Base-by-base conservation (phyloP, 2,888 invertebrate genomes). In the Phania funesta region DNA sequence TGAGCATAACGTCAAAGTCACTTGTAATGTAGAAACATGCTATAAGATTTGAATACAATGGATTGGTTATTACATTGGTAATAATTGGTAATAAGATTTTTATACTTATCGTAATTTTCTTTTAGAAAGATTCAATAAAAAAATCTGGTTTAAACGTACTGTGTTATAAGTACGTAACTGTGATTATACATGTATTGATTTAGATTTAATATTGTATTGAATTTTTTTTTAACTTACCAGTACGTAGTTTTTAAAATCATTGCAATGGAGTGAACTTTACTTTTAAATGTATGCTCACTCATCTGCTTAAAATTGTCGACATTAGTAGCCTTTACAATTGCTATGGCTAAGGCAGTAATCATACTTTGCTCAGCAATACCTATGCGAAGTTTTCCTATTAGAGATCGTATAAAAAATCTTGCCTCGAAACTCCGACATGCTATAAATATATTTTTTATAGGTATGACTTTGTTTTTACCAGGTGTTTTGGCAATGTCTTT, bases 331-430 rank as follows among this genome's bases (percentile, higher is more conserved):
- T 92, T 91, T n/a, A 95, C 93, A 83, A 95, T 93, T 2, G 98
- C 98, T 86, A 95, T 93, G 0, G 98, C 97, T 56, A 99, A 90
- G 9, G 99, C 98, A 90, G 96, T 93, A 56, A 99, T 92, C 38
- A 99, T 94, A 0, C 98, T 98, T 91, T 99, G 98, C 89, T 99
- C 99, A 0, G 99, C 99, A 75, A 99, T 92, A 0, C 99, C 99
- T 86, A 99, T 98, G 56, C 99, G 93, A 73, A 99, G 92, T 91
- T 99, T 99, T 29, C 99, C 99, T 80, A 96, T 95, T 20, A 99
- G 90, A 0, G 97, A 98, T 84, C 99, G 92, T 67, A 98, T 96
- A 16, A 99, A 92, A 90, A 95, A 99, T 67, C 96, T 93, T 0
- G 98, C 97, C 91, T 99, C 99, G 0, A 94, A 94, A 80, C 94